Evolutionary conservation across 2,113 vertebrate species (phyloP).

Genomic region (Phrynosoma blainvillii): DNA sequence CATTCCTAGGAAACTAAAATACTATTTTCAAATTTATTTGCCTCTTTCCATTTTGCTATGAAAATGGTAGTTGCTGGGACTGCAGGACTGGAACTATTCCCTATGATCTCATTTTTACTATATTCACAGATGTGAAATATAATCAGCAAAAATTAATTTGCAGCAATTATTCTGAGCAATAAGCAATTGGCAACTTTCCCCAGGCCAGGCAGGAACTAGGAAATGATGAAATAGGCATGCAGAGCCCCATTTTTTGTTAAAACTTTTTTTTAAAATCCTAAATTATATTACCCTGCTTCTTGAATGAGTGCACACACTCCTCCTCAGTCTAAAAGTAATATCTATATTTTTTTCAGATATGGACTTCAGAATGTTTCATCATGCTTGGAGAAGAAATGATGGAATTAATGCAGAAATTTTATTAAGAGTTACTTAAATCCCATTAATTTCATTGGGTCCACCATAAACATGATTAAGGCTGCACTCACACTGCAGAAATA

Average conservation of each 20-base stretch:
- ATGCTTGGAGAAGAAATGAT: no score
- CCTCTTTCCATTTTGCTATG: background rate
- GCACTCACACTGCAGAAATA: no score
- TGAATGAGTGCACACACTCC: background rate
- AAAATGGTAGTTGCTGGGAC: background rate
- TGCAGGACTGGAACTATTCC: background rate
- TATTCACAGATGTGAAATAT: conserved; percentile 17
- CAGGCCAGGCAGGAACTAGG: background rate
- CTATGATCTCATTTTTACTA: background rate
- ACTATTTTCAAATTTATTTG: background rate
- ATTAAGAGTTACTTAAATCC: no score
- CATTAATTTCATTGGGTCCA: no score
- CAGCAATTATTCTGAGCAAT: background rate
- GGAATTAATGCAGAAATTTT: no score
- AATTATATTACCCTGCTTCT: background rate
- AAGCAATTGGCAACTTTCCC: background rate
- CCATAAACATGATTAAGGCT: no score
- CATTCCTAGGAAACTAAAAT: background rate
- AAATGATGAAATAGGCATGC: background rate
- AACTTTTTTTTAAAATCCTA: background rate
- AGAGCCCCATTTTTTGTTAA: background rate
- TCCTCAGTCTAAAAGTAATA: background rate
- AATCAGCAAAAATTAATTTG: conserved; percentile 13
- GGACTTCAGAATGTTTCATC: no score
- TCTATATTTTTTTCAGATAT: background rate